Evolutionary conservation across 2,113 vertebrate genomes (phyloP).

Genomic region (Loxodonta africana): DNA sequence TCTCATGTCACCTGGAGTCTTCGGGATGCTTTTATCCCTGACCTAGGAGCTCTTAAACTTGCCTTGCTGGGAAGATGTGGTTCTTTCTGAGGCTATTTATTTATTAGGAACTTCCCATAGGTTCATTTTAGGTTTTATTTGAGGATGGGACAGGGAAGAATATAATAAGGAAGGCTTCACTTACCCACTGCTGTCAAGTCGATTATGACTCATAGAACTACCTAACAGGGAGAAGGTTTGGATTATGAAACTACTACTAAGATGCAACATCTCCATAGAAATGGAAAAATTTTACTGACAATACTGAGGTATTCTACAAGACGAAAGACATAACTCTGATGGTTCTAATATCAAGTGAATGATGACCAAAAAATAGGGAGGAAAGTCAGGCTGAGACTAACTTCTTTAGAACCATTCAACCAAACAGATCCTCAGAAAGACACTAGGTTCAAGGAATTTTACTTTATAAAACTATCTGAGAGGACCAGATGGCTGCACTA

Average conservation of each 20-base stretch:
- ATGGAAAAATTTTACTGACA: background rate
- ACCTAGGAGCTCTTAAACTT: background rate
- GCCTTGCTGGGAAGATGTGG: background rate
- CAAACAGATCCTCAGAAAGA: background rate
- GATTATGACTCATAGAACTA: background rate
- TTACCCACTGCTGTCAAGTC: background rate
- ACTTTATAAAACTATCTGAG: background rate
- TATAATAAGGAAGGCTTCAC: background rate
- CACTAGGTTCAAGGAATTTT: background rate
- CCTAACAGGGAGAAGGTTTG: background rate
- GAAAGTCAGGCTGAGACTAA: background rate
- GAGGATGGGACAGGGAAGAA: background rate
- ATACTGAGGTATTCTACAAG: background rate
- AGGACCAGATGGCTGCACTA: background rate
- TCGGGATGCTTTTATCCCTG: background rate
- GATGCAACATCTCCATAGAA: background rate
- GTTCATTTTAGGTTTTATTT: background rate
- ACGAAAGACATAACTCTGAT: background rate
- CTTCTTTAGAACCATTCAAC: background rate
- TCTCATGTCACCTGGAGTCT: background rate
- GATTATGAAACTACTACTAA: background rate
- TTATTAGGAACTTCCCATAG: background rate
- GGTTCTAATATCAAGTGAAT: background rate
- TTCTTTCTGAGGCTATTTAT: background rate
- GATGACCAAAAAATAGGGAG: background rate